A percentile compares a stretch with the other conserved stretches of the same genome.
These are phyloP conservation scores for Pristionchus fissidentatus DNA, from an alignment of 2,888 invertebrate species.

Conservation along the genomic window DNA sequence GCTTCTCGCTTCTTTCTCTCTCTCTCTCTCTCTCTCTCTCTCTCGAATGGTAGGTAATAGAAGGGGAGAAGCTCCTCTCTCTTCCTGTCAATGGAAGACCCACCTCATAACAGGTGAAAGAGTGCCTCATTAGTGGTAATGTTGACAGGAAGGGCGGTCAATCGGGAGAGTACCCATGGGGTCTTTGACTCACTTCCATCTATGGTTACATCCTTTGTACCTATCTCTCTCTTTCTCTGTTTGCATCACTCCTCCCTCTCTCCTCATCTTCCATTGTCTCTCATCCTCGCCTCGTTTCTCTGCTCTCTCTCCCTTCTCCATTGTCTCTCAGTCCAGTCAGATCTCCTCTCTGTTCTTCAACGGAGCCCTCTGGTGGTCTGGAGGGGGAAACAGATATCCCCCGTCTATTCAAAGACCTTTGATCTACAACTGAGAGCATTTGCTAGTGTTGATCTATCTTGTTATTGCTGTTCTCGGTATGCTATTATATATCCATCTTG, in stretches of 20 bases:
- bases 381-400: not conserved
- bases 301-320: not conserved
- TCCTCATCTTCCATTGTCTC: slow-evolving; percentile 40
- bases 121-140: not conserved
- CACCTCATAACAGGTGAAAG: slow-evolving; percentile 36
- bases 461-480: not conserved
- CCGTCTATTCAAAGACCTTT: not conserved
- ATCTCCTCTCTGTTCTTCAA: not conserved
- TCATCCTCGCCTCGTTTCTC: not conserved
- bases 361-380: not conserved
- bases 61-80: not conserved
- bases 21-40: slow-evolving; percentile 16
- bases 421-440: not conserved
- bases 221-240: not conserved
- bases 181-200: not conserved
- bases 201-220: slow-evolving; percentile 12
- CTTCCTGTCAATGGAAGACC: too few species aligned
- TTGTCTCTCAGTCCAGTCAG: not conserved
- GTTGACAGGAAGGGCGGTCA: not conserved
- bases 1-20: slow-evolving; percentile 19
- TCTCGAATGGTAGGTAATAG: slow-evolving; percentile 8
- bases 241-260: not conserved
- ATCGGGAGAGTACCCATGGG: not conserved
- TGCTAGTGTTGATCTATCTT: not conserved
- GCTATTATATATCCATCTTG: too few species aligned